phyloP scores from a whole-genome alignment of 2,797 vertebrate species.

The Crocodylus rhombifer region DNA sequence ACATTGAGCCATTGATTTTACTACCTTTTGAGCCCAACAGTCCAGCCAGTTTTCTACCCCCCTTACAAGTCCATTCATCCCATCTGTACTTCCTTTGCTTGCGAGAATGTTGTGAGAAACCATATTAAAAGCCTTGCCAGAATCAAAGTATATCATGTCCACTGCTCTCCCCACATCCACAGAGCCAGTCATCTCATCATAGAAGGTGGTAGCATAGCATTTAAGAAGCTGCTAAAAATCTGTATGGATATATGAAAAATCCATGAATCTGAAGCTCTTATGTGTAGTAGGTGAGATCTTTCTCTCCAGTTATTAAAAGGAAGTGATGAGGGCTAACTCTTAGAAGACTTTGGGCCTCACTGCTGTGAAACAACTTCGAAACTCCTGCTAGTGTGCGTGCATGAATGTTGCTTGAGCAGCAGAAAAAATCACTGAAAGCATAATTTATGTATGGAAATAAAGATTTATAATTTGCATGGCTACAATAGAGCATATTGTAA shows the following conservation, averaged over 20 bases:
- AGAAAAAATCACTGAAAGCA: conserved; percentile 39
- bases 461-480: conserved; percentile 64
- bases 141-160: no score
- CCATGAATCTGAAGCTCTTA: not conserved
- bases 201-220: not conserved
- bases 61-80: no score
- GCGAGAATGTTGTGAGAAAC: no score
- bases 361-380: conserved; percentile 17
- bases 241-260: not conserved
- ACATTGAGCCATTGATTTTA: no score
- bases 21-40: no score
- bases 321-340: not conserved
- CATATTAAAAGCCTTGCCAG: no score
- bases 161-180: no score
- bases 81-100: no score
- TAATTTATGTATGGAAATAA: conserved; percentile 73
- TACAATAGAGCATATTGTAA: conserved; percentile 70
- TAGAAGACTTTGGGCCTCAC: not conserved
- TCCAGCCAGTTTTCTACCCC: no score
- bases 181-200: no score
- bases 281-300: not conserved
- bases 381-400: not conserved
- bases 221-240: not conserved
- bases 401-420: conserved; percentile 63
- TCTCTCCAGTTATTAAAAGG: not conserved